Evolutionary conservation across 2,797 vertebrate species (phyloP), one percentile per base, ranked within the genome.

Genomic region (Acanthurus leucopareius): DNA sequence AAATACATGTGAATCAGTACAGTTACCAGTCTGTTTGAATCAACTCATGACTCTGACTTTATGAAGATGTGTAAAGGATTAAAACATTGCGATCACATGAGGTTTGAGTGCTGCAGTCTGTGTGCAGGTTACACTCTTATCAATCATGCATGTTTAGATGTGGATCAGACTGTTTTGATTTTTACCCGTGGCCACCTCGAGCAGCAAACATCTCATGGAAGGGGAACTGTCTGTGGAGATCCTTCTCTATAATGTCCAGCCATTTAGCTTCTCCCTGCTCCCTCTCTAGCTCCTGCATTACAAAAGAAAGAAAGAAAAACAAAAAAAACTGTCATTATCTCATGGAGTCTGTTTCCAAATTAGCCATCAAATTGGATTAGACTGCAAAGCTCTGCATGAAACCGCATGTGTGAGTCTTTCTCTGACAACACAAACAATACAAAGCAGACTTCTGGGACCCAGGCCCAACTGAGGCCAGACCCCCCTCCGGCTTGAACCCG

Each of bases 191-290:
- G 54, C 97, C 97, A 1, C 97, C 97, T 9, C 97, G 95, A 60
- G 96, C 96, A 73, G 96, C 96, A 89, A 97, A 97, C 96, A 98
- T 97, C 92, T 97, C 97, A 15, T 97, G 97, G 89, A 97, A 97
- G 47, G 97, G 97, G 73, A 98, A 97, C 92, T 97, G 97, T 47
- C 97, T 92, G 86, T 97, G 97, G 13, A 97, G 93, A 81, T 97
- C 97, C 87, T 97, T 97, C 91, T 97, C 97, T 63, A 97, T 97
- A 79, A 97, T 97, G 84, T 98, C 97, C 81, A 97, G 79, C 97
- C 97, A 98, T 77, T 97, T 97, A 15, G 97, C 96, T 75, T 98
- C 97, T 38, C 97, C 97, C 11, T 85, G 91, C 51, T 96, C 96
- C 62, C 96, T 92, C 85, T 97, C 97, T 90, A 97, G 91, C 79